Percentiles rank a stretch among this genome's conserved stretches.
Evolutionary conservation across 2,113 vertebrate species (phyloP).

Genomic region (Myotis davidii): DNA sequence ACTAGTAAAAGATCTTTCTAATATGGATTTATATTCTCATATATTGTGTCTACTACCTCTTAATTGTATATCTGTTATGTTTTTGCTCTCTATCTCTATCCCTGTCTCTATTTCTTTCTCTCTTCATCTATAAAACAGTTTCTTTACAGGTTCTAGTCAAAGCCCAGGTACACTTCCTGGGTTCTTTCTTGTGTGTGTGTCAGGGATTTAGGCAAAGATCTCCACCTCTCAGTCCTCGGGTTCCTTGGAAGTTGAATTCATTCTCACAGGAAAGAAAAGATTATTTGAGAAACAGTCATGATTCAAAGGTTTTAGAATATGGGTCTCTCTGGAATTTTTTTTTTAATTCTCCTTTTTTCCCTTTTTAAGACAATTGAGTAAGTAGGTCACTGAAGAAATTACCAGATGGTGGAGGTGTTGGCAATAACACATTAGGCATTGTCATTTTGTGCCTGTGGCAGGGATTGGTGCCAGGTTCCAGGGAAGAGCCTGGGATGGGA

Average conservation of each 20-base stretch:
- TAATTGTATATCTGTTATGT: not conserved
- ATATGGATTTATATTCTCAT: not conserved
- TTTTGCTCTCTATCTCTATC: not conserved
- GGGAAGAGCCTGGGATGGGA: not conserved
- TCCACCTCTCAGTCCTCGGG: not conserved
- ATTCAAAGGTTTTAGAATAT: not conserved
- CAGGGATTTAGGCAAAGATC: not conserved
- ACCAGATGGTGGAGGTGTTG: not conserved
- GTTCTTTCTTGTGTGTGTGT: not conserved
- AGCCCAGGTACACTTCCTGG: not conserved
- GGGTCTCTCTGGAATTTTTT: not conserved
- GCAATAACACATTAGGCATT: no score
- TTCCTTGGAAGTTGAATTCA: not conserved
- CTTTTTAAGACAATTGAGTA: not conserved
- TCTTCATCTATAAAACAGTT: not conserved
- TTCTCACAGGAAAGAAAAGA: not conserved
- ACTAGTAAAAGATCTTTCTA: not conserved
- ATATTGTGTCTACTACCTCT: not conserved
- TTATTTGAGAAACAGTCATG: not conserved
- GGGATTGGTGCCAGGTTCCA: no score
- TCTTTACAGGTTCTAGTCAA: not conserved
- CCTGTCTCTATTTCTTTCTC: accelerated
- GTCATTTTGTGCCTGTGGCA: not conserved
- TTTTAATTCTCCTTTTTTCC: not conserved
- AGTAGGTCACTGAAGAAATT: not conserved